Evolutionary conservation across 1,140 invertebrate species (phyloP), one percentile per base, ranked within the genome.

Genomic region (Ceratitis capitata): DNA sequence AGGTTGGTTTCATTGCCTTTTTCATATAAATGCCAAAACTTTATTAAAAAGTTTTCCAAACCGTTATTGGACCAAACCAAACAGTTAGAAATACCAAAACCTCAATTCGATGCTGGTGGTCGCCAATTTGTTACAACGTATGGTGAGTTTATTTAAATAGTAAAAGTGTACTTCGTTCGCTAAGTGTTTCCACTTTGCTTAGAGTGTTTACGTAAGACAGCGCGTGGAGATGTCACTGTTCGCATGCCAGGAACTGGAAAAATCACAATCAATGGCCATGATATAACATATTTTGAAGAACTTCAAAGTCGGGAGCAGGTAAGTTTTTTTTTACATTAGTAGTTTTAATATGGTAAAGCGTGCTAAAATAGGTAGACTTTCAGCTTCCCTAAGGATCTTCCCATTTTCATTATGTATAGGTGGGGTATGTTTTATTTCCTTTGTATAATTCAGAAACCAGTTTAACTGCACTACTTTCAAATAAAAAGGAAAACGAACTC

Each of bases 191-290:
- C 16, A 85, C 87, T 85, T 85, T 88, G 88, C 91, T 90, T 86
- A 96, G 96, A 95, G 89, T 95, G 94, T 89, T 90, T 94, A 78
- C 93, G 96, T 86, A 98, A 98, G 92, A 92, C 91, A 78, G 93
- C 95, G 1, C 92, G 93, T 87, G 97, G 94, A 1, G 89, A 93
- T 87, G 96, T 97, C 0, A 96, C 93, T 23, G 88, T 97, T 2
- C 92, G 91, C 83, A 92, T 93, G 51, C 95, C 97, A 83, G 98
- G 98, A 23, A 95, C 95, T 49, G 98, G 98, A 16, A 94, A 95
- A 89, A 94, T 98, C 85, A 94, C 92, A 32, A 96, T 99, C 61
- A 98, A 99, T 93, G 96, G 95, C 23, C 87, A 95, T 88, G 94
- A 95, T 88, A 94, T 98, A n/a, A 93, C 93, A 1, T 98, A 96